Percentiles rank a stretch among this genome's conserved stretches.
These are phyloP conservation scores for Phoxinus dragarum DNA, from an alignment of 2,797 vertebrate species.

Conservation along the genomic window DNA sequence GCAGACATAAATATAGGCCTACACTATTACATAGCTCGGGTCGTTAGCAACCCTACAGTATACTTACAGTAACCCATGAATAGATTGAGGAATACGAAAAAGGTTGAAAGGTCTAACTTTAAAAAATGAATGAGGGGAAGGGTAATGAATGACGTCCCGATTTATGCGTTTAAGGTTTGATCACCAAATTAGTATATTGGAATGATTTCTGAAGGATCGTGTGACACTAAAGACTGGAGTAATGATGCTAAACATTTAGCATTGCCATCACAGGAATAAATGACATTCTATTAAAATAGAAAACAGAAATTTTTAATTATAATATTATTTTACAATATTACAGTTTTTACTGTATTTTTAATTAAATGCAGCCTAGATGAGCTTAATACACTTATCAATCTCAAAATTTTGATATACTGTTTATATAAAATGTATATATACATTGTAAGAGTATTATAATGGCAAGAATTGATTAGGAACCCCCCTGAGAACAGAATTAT, in stretches of 20 bases:
- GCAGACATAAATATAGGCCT: background rate
- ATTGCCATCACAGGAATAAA: background rate
- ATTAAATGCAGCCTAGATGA: background rate
- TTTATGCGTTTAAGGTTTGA: background rate
- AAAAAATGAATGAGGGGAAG: background rate
- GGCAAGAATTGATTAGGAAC: conserved; percentile 60
- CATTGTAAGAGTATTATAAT: background rate
- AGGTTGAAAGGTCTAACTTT: background rate
- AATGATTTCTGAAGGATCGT: background rate
- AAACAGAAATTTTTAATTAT: background rate
- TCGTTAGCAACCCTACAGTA: background rate
- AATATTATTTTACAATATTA: background rate
- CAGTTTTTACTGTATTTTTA: background rate
- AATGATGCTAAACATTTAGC: background rate
- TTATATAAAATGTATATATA: background rate
- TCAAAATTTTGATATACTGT: background rate
- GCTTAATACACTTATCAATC: background rate
- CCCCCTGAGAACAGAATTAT: conserved; percentile 70
- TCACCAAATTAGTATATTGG: background rate
- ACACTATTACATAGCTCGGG: background rate
- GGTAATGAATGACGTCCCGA: background rate
- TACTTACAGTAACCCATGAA: background rate
- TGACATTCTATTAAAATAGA: background rate
- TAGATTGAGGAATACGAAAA: background rate
- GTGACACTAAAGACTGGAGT: background rate